Base-by-base conservation (phyloP, 1,140 invertebrate species). In the Kradibia gibbosae region DNA sequence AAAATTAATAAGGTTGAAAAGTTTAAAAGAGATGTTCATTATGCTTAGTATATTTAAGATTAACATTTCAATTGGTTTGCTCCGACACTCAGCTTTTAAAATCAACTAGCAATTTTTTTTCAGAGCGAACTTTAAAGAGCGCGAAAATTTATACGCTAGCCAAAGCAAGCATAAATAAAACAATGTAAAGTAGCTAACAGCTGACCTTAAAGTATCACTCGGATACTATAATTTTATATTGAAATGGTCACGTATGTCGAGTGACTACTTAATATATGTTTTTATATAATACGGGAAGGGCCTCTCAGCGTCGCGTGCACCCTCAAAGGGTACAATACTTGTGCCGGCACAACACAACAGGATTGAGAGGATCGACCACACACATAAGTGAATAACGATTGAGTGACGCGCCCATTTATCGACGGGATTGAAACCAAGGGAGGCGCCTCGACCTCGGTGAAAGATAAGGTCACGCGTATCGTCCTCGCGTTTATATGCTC, bases 391-490 rank as follows among this genome's bases (percentile, higher is more conserved):
- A 15, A 45, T 25, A 7, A 31, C 57, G 25, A 25, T 57, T 5
- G 39, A 31, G 39, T 28, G 67, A 55, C 81, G 75, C 81, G 65
- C 81, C 81, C 74, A 74, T 78, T 82, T 82, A 82, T 78, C 70
- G 81, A 82, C 75, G 65, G 42, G 79, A 45, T 15, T 20, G 57
- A 53, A 39, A 42, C 74, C 45, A n/a, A 11, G 79, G 20, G 34
- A 80, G 36, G 53, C 3, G 60, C 22, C 17, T 70, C 36, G 80
- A 53, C 81, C 75, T 73, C 67, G 28, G 25, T 11, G 55, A 78
- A 78, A 75, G 81, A 82, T 82, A 82, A 82, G 81, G 81, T 82
- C 81, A 57, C 81, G 53, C 75, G 67, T 78, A 73, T 81, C 80
- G 72, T 81, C 73, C 80, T 75, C 71, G 62, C 75, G 50, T 13